Conservation (phyloP, 2,113 vertebrate species). For the Charina bottae region DNA sequence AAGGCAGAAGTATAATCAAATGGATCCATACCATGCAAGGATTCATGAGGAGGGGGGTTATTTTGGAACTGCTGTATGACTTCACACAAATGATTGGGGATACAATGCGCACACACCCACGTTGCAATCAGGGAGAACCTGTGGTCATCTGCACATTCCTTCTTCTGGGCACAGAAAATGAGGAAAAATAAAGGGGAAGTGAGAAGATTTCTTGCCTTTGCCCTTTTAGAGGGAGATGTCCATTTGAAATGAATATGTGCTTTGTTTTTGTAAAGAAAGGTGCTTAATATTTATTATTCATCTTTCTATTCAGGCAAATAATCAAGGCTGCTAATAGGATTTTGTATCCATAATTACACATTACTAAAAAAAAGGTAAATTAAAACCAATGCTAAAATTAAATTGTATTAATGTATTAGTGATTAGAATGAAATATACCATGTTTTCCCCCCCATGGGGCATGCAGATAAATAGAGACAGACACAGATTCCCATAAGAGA, state of each 20-base stretch:
- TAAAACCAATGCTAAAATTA: neutral
- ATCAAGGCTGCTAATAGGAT: too few relatives aligned
- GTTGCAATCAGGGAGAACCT: neutral
- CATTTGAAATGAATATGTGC: neutral
- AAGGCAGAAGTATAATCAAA: neutral
- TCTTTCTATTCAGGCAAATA: too few relatives aligned
- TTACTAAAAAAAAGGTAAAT: too few relatives aligned
- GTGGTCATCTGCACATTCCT: neutral
- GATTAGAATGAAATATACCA: neutral
- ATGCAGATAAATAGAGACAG: too few relatives aligned
- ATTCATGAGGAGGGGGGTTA: neutral
- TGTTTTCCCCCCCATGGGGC: neutral
- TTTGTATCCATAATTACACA: too few relatives aligned
- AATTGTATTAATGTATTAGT: neutral
- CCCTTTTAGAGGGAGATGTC: neutral
- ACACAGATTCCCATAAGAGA: neutral
- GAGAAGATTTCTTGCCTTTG: neutral
- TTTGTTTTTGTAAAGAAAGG: too few relatives aligned
- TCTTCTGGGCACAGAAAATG: neutral
- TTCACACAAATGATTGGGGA: neutral
- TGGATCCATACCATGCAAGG: neutral
- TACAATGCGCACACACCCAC: neutral
- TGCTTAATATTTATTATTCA: too few relatives aligned
- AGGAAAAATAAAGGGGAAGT: neutral
- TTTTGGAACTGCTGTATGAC: neutral